A percentile compares a stretch with the other conserved stretches of the same genome.
Evolutionary conservation across 2,797 vertebrate genomes (phyloP).

Genomic region (Amazona finschi): DNA sequence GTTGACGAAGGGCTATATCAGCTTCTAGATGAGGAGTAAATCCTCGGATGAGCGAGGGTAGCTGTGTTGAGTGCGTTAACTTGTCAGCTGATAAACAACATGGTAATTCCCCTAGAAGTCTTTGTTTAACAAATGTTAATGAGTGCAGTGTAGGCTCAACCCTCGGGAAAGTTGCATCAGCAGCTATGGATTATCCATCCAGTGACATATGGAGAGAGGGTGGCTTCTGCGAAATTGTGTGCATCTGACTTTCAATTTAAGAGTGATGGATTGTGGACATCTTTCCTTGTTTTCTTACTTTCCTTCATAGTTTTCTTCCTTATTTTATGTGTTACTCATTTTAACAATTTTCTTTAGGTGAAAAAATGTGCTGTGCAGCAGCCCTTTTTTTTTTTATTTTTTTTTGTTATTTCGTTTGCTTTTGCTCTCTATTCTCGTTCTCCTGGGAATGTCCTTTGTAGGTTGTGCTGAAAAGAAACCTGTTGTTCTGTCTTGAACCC

Average conservation of each 20-base stretch:
- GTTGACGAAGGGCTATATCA: rapidly evolving
- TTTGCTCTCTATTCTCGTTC: not conserved
- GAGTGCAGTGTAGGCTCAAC: not conserved
- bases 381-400: not conserved
- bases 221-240: not conserved
- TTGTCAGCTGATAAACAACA: not conserved
- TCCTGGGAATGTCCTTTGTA: not conserved
- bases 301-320: rapidly evolving
- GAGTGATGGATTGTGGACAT: not conserved
- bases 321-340: not conserved
- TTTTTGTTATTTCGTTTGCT: not conserved
- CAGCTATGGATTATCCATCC: not conserved
- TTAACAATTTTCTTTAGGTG: not conserved
- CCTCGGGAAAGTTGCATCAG: slow-evolving; percentile 45
- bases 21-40: not conserved
- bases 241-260: not conserved
- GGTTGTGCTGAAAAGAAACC: not conserved
- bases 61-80: rapidly evolving
- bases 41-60: rapidly evolving
- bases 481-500: not conserved
- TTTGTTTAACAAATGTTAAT: not conserved
- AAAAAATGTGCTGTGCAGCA: not conserved
- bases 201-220: not conserved
- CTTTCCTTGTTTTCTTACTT: not conserved
- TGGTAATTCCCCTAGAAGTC: not conserved